phyloP scores from a whole-genome alignment of 2,113 vertebrate genomes.

The Oncorhynchus kisutch region DNA sequence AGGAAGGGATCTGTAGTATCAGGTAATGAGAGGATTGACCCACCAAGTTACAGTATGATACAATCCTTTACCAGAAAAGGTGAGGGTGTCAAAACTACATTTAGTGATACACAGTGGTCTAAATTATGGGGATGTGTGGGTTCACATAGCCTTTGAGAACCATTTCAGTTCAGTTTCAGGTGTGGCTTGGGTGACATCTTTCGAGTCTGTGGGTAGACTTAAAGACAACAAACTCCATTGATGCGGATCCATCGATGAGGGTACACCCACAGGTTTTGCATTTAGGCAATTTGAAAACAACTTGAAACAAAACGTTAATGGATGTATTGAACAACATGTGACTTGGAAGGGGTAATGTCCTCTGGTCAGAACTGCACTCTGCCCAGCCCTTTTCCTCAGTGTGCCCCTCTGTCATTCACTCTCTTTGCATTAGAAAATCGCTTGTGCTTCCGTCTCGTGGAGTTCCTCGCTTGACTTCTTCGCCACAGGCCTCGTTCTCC shows the following conservation, averaged over 20 bases:
- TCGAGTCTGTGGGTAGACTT: not conserved
- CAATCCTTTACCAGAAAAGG: not conserved
- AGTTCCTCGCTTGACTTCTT: not conserved
- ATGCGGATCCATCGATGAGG: not conserved
- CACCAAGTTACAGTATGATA: not conserved
- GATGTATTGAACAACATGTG: not conserved
- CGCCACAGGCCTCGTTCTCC: not conserved
- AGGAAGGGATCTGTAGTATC: not conserved
- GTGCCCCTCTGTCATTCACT: not conserved
- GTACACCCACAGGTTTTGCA: too few species aligned
- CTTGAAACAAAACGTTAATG: not conserved
- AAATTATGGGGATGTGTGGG: not conserved
- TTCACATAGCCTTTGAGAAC: slow-evolving; percentile 66
- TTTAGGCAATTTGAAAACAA: too few species aligned
- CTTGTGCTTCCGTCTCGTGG: not conserved
- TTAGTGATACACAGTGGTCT: not conserved
- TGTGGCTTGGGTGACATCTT: not conserved
- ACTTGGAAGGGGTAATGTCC: not conserved
- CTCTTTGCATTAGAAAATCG: not conserved
- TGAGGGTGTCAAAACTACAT: not conserved
- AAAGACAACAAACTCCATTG: not conserved
- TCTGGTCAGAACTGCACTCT: not conserved
- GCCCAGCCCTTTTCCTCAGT: slow-evolving; percentile 12
- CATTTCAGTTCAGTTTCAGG: not conserved
- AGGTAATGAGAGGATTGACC: not conserved